Conservation (phyloP, 2,113 vertebrate genomes). For the Periophthalmodon schlosseri region DNA sequence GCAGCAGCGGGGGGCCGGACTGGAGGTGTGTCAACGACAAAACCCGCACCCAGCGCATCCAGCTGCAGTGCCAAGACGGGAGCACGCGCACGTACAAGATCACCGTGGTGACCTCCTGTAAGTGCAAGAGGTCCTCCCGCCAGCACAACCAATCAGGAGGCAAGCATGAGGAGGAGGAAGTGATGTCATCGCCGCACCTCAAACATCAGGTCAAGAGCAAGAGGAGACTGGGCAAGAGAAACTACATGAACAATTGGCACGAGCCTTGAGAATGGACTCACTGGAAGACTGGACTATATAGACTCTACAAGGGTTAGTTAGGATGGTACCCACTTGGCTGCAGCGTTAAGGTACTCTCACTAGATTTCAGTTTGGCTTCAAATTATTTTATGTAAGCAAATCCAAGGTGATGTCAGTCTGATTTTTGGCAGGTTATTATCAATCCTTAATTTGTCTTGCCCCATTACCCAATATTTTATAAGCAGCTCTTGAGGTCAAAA, state of each 20-base stretch:
- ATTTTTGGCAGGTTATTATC: too few relatives aligned
- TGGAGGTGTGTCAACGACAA: constrained; percentile 96
- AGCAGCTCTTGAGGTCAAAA: too few relatives aligned
- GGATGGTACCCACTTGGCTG: neutral
- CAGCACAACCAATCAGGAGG: constrained; percentile 91
- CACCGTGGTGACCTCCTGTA: constrained; percentile 92
- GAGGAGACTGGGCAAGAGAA: constrained; percentile 84
- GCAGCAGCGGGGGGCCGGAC: constrained; percentile 82
- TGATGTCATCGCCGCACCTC: constrained; percentile 79
- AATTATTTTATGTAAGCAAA: too few relatives aligned
- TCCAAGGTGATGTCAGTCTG: too few relatives aligned
- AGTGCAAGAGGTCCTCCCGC: constrained; percentile 91
- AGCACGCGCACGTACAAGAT: constrained; percentile 94
- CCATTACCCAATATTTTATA: too few relatives aligned
- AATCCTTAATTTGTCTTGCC: too few relatives aligned
- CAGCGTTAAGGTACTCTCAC: neutral
- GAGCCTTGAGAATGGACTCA: constrained; percentile 59
- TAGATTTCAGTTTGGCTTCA: too few relatives aligned
- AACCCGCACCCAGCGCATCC: constrained; percentile 90
- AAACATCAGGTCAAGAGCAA: constrained; percentile 87
- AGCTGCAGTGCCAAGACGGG: constrained; percentile 92
- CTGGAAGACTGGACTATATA: constrained; percentile 2
- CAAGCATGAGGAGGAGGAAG: constrained; percentile 79
- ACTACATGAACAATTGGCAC: constrained; percentile 85
- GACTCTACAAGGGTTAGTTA: neutral